These are phyloP conservation scores for Platichthys flesus DNA, from an alignment of 2,113 vertebrate genomes.

Conservation along the genomic window DNA sequence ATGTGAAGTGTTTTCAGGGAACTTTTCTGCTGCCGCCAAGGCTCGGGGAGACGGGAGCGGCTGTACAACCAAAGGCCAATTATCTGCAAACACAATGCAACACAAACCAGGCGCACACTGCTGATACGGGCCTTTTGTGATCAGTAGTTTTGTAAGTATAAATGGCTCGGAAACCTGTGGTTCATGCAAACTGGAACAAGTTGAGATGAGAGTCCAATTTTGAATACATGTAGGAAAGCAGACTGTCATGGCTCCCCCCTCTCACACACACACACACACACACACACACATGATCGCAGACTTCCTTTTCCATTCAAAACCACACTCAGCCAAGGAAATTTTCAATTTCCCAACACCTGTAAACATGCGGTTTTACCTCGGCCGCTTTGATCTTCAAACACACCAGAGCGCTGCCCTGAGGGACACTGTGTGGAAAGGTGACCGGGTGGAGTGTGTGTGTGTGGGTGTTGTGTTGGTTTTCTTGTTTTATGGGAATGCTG, in stretches of 20 bases:
- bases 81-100: conserved; percentile 37
- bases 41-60: conserved; percentile 44
- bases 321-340: conserved; percentile 65
- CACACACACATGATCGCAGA: conserved; percentile 7
- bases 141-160: not conserved
- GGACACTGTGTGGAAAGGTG: conserved; percentile 57
- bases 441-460: conserved; percentile 48
- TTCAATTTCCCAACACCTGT: conserved; percentile 81
- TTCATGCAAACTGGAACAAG: too few species aligned
- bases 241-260: not conserved
- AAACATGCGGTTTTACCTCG: conserved; percentile 74
- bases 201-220: not conserved
- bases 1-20: conserved; percentile 45
- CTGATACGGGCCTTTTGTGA: not conserved
- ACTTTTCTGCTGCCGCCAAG: conserved; percentile 39
- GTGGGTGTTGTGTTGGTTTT: conserved; percentile 2
- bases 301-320: conserved; percentile 54
- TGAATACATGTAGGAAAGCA: not conserved
- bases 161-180: not conserved
- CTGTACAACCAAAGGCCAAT: conserved; percentile 49
- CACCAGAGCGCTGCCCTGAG: conserved; percentile 64
- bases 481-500: conserved; percentile 60
- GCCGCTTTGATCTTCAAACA: conserved; percentile 78
- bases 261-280: conserved; percentile 8
- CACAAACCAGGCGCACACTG: conserved; percentile 6